Base-by-base conservation (phyloP, 1,140 invertebrate genomes). In the Drosophila albomicans region DNA sequence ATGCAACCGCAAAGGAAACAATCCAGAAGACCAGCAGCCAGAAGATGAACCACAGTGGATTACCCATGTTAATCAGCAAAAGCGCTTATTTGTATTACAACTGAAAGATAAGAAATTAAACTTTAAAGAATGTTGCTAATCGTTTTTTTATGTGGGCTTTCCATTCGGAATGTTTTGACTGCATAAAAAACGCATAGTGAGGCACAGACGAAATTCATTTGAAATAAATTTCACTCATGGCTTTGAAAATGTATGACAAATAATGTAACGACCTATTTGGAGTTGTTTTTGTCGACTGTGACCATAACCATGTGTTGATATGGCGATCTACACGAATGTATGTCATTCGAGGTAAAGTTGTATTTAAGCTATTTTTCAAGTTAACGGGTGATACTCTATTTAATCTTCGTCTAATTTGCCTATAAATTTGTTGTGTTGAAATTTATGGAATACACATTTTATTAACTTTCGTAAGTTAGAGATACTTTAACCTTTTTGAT, bases 21-120 rank as follows among this genome's bases (percentile, higher is more conserved):
- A 97, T 94, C 75, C 97, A 94, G n/a, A 97, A 93, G 63, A 97
- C 94, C 5, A 97, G 79, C 1, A 97, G 93, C 96, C 96, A 97
- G 64, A 97, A 93, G 35, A 97, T 93, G 48, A 95, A 95, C 94
- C 95, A 96, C 8, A 96, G 41, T 35, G 93, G 91, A 92, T 94
- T 94, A n/a, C 81, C 91, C 93, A 94, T 94, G 20, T 61, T 79
- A 38, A 64, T 71, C 51, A 57, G 59, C 67, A 57, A 43, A 54
- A 48, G 59, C 52, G 41, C 45, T 68, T 89, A 59, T 73, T 59
- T 10, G 13, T 61, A 69, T 68, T 76, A 11, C 13, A 61, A 38
- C 72, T 75, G 69, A 5, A 58, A 75, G 75, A 86, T 87, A 86
- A 79, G 76, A 77, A 77, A 82, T 68, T 45, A 66, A 75, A 68